phyloP scores from a whole-genome alignment of 2,888 invertebrate species.

The Ectemnius lituratus region DNA sequence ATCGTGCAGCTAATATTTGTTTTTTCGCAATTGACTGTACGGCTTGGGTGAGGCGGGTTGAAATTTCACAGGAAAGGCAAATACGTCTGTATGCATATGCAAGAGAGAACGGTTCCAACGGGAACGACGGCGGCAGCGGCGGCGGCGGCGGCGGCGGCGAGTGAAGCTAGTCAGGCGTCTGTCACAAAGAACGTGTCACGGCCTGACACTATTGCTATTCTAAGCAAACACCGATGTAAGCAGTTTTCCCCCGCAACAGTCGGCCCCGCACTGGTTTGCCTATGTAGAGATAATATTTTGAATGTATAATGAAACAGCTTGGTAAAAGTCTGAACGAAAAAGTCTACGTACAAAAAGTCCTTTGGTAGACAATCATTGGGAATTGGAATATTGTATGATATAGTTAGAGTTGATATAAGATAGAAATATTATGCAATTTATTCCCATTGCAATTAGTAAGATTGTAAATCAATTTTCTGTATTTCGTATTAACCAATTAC shows the following conservation, averaged over 20 bases:
- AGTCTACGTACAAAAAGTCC: slow-evolving; percentile 20
- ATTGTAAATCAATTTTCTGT: too few relatives aligned
- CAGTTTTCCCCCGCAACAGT: slow-evolving; percentile 40
- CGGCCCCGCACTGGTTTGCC: slow-evolving; percentile 40
- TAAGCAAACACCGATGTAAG: slow-evolving; percentile 58
- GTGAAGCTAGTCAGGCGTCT: slow-evolving; percentile 26
- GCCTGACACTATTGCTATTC: slow-evolving; percentile 60
- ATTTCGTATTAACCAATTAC: too few relatives aligned
- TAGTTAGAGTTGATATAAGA: too few relatives aligned
- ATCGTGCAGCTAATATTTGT: background rate
- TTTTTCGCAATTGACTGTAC: slow-evolving; percentile 29
- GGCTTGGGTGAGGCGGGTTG: slow-evolving; percentile 41
- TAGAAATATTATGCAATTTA: too few relatives aligned
- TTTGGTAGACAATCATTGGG: slow-evolving; percentile 11
- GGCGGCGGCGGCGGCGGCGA: slow-evolving; percentile 27
- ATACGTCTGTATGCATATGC: slow-evolving; percentile 58
- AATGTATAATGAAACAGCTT: slow-evolving; percentile 64
- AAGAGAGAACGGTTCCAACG: slow-evolving; percentile 28
- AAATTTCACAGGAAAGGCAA: slow-evolving; percentile 51
- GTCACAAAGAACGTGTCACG: slow-evolving; percentile 54
- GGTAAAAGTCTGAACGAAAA: slow-evolving; percentile 25
- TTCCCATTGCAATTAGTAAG: too few relatives aligned
- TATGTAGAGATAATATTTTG: slow-evolving; percentile 70
- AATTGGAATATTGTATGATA: too few relatives aligned
- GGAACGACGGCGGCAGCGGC: slow-evolving; percentile 28